Conservation (phyloP, 2,797 vertebrate species). For the Onychomys leucogaster region DNA sequence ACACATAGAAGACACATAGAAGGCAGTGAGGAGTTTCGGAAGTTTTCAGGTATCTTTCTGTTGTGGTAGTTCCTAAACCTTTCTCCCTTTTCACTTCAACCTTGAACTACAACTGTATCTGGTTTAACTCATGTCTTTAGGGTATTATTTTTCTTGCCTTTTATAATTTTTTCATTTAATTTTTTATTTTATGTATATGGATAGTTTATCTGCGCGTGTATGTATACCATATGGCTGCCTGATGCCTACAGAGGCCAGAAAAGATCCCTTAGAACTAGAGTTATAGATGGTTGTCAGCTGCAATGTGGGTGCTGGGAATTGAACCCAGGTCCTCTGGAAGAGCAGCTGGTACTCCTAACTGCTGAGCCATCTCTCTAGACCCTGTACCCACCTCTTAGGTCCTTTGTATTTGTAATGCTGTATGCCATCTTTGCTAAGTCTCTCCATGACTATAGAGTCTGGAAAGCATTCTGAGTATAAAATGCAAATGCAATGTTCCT, state of each 20-base stretch:
- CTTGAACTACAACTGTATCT: conserved; percentile 29
- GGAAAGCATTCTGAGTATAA: conserved; percentile 60
- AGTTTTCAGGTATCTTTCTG: conserved; percentile 54
- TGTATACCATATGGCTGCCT: not conserved
- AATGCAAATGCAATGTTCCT: conserved; percentile 52
- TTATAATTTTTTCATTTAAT: not conserved
- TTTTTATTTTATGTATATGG: not conserved
- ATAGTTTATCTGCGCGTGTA: not conserved
- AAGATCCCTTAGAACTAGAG: not conserved
- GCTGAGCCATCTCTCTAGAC: not conserved
- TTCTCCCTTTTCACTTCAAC: conserved; percentile 46
- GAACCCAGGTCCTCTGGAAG: not conserved
- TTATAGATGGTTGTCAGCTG: not conserved
- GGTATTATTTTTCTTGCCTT: not conserved
- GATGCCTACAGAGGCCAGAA: not conserved
- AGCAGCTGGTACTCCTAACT: not conserved
- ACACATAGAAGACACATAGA: conserved; percentile 58
- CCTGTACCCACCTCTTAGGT: not conserved
- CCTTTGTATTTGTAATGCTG: conserved; percentile 49
- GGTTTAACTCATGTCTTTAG: conserved; percentile 49
- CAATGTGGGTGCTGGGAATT: not conserved
- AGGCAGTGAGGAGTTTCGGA: conserved; percentile 62
- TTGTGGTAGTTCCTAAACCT: conserved; percentile 17
- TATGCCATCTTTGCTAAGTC: conserved; percentile 53
- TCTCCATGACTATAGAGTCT: conserved; percentile 46